phyloP scores from a whole-genome alignment of 2,113 vertebrate species.

The Pseudopodoces humilis region DNA sequence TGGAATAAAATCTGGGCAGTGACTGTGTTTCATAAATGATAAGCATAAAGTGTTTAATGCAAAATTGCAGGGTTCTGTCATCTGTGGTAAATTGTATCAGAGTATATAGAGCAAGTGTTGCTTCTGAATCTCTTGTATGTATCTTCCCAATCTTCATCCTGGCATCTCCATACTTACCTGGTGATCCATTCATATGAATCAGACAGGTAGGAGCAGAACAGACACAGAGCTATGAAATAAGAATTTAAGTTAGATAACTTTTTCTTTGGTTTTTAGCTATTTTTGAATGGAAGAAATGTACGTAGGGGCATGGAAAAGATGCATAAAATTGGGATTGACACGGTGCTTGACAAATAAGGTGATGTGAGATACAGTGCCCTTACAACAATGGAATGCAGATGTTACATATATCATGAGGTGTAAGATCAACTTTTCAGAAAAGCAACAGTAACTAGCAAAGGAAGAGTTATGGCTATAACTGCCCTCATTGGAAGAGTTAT shows the following conservation, averaged over 20 bases:
- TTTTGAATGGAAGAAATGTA: not conserved
- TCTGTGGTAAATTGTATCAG: not conserved
- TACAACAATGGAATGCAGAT: not conserved
- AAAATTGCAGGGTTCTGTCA: not conserved
- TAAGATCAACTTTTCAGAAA: not conserved
- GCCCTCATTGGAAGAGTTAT: not conserved
- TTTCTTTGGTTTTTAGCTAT: not conserved
- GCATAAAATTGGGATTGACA: not conserved
- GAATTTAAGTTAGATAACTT: not conserved
- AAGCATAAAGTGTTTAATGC: not conserved
- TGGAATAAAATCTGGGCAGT: not conserved
- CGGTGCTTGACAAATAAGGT: not conserved
- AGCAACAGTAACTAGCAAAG: not conserved
- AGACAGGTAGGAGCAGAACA: not conserved
- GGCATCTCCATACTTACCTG: not conserved
- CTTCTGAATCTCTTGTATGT: not conserved
- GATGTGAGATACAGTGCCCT: not conserved
- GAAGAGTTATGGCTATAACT: not conserved
- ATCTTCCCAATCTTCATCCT: not conserved
- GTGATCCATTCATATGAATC: not conserved
- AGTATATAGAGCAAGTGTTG: not conserved
- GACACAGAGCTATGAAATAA: not conserved
- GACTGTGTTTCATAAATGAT: not conserved
- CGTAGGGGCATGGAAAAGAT: not conserved
- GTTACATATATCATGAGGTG: not conserved